phyloP scores from a whole-genome alignment of 2,797 vertebrate species.

The Chaenodraco wilsoni region DNA sequence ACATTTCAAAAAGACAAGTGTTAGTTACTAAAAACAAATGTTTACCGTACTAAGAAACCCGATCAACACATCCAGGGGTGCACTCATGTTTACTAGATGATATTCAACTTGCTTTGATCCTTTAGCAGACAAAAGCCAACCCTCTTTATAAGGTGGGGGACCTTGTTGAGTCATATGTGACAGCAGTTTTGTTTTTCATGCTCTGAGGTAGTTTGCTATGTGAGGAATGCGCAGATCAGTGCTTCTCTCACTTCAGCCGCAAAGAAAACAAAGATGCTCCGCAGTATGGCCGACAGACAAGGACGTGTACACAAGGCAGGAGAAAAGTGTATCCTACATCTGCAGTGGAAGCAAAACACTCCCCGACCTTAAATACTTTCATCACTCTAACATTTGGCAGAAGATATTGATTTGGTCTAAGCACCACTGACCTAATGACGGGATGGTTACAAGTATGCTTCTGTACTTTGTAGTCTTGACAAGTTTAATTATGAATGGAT shows the following conservation, averaged over 20 bases:
- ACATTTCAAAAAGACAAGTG: constrained; percentile 72
- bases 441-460: constrained; percentile 21
- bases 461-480: constrained; percentile 31
- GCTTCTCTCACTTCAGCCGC: constrained; percentile 22
- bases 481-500: constrained; percentile 8
- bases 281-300: constrained; percentile 37
- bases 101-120: constrained; percentile 9
- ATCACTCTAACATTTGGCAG: constrained; percentile 31
- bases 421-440: constrained; percentile 29
- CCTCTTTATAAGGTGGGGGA: constrained; percentile 24
- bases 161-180: constrained; percentile 26
- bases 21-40: constrained; percentile 23
- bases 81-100: constrained; percentile 57
- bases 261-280: constrained; percentile 53
- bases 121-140: constrained; percentile 10
- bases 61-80: constrained; percentile 22
- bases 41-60: neutral
- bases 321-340: constrained; percentile 15
- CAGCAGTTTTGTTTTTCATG: constrained; percentile 50
- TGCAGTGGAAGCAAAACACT: constrained; percentile 9
- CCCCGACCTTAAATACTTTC: constrained; percentile 25
- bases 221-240: constrained; percentile 51
- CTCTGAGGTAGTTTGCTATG: constrained; percentile 46
- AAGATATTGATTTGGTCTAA: constrained; percentile 10
- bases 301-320: constrained; percentile 22